Percentiles rank a stretch among this genome's conserved stretches.
phyloP scores from a whole-genome alignment of 2,797 vertebrate species.

The Falco naumanni region DNA sequence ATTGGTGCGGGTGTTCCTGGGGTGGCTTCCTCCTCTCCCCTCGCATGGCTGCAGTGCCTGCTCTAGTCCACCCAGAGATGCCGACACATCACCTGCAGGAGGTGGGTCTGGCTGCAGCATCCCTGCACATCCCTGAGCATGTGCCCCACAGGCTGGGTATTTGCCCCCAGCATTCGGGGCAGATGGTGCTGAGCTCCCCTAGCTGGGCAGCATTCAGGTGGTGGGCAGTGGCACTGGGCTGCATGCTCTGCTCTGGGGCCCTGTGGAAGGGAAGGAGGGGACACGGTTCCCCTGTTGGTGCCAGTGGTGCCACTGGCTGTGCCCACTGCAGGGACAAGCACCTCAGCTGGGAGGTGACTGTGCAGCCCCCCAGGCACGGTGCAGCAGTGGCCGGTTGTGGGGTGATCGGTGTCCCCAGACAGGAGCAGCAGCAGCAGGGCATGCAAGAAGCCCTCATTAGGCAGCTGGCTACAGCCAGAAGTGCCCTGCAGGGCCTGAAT shows the following conservation, averaged over 20 bases:
- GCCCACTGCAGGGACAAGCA: rapidly evolving
- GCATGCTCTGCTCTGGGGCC: neutral
- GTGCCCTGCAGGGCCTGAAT: slow-evolving; percentile 30
- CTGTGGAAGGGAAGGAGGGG: neutral
- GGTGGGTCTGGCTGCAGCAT: neutral
- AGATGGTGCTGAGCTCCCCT: neutral
- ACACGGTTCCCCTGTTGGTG: rapidly evolving
- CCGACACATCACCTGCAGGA: neutral
- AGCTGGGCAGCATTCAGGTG: rapidly evolving
- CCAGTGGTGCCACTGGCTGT: neutral
- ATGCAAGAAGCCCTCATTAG: neutral
- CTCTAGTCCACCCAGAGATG: neutral
- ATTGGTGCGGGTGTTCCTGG: rapidly evolving
- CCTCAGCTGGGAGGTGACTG: neutral
- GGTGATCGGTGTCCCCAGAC: neutral
- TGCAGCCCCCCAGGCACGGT: neutral
- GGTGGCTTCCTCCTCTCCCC: neutral
- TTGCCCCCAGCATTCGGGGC: neutral
- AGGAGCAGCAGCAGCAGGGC: neutral
- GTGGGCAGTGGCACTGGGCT: neutral
- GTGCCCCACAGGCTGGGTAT: neutral
- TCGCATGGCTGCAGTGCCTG: rapidly evolving
- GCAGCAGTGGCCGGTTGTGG: neutral
- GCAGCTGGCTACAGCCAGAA: neutral
- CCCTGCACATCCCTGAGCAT: neutral